Percentiles rank a stretch among this genome's conserved stretches.
Evolutionary conservation across 2,113 vertebrate species (phyloP).

Genomic region (Phalacrocorax pelagicus): DNA sequence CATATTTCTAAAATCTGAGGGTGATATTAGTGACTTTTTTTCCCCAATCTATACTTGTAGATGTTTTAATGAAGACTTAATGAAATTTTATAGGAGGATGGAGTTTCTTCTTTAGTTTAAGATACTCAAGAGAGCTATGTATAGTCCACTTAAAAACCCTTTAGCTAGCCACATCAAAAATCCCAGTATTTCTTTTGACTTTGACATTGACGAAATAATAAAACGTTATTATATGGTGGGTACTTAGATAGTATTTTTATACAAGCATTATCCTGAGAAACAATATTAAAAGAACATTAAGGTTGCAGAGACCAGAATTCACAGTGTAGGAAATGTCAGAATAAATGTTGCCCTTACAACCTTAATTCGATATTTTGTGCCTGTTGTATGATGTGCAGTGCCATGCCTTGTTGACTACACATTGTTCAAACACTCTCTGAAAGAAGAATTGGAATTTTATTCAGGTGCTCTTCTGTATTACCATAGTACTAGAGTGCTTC

Average conservation of each 20-base stretch:
- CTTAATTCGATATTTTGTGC: background rate
- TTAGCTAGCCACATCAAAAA: background rate
- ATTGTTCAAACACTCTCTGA: background rate
- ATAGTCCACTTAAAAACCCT: background rate
- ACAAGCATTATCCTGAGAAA: background rate
- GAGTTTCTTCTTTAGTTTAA: background rate
- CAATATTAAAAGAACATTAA: background rate
- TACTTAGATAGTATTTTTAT: background rate
- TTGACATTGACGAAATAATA: background rate
- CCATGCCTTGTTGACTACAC: background rate
- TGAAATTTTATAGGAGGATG: background rate
- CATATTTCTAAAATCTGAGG: background rate
- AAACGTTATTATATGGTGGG: background rate
- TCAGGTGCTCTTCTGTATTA: background rate
- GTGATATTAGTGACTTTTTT: background rate
- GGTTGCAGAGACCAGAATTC: background rate
- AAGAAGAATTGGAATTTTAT: background rate
- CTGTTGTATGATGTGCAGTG: rapidly evolving
- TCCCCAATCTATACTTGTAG: background rate
- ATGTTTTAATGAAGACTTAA: background rate
- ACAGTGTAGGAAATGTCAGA: background rate
- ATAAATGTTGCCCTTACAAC: background rate
- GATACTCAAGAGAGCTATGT: background rate
- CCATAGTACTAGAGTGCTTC: background rate
- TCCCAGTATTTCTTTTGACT: background rate